These are phyloP conservation scores for Bibio marci DNA, from an alignment of 2,888 invertebrate species.

Conservation along the genomic window DNA sequence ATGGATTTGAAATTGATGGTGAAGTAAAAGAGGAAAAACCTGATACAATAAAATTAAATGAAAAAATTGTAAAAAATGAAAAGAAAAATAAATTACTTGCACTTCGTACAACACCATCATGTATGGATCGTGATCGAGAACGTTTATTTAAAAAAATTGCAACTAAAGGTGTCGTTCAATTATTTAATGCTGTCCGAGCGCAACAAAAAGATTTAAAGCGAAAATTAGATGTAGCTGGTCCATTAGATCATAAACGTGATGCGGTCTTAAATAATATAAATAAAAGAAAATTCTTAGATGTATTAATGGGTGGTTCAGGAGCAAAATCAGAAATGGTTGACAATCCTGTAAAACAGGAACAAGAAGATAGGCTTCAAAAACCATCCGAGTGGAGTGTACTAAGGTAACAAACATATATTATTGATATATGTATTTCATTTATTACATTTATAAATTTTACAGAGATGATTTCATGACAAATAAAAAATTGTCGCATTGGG, in stretches of 20 bases:
- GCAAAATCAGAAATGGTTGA: conserved; percentile 35
- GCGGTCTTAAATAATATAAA: conserved; percentile 52
- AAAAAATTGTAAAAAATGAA: conserved; percentile 7
- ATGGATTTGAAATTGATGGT: conserved; percentile 51
- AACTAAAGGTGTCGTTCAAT: conserved; percentile 80
- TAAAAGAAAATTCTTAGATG: conserved; percentile 58
- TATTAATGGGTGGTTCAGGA: conserved; percentile 48
- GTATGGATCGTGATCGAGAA: conserved; percentile 61
- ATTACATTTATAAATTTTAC: conserved; percentile 9
- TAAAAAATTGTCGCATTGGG: conserved; percentile 82
- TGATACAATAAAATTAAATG: conserved; percentile 10
- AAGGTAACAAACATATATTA: conserved; percentile 20
- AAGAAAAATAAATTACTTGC: conserved; percentile 28
- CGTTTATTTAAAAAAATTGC: conserved; percentile 63
- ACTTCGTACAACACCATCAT: conserved; percentile 57
- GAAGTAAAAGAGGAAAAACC: conserved; percentile 34
- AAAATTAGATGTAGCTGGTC: conserved; percentile 52
- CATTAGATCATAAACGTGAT: conserved; percentile 60
- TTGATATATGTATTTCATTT: conserved; percentile 9
- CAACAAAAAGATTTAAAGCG: conserved; percentile 64
- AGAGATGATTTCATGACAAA: conserved; percentile 82
- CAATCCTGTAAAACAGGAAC: conserved; percentile 31
- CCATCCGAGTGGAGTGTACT: conserved; percentile 43
- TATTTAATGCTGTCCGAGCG: conserved; percentile 77
- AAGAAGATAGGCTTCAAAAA: conserved; percentile 19